These are phyloP conservation scores for Gasterosteus nipponicus DNA, from an alignment of 2,113 vertebrate genomes.

Conservation along the genomic window DNA sequence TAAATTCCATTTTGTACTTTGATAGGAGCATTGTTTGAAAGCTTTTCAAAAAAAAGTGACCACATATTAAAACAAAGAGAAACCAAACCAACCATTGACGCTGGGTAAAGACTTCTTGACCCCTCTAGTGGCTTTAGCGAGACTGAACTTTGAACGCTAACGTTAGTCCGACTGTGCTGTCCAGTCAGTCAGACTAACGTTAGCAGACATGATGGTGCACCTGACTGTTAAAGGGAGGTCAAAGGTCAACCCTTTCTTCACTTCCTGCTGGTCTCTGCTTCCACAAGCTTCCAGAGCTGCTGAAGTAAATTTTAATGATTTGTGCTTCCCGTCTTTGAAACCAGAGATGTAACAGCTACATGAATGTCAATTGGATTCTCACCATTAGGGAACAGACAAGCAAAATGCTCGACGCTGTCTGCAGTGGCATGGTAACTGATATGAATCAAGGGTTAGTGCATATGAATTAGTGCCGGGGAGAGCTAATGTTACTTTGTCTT, in stretches of 20 bases:
- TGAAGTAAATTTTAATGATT: not conserved
- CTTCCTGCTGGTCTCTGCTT: conserved; percentile 1
- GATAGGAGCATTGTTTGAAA: not conserved
- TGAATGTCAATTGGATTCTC: not conserved
- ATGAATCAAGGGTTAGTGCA: not conserved
- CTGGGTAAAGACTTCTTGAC: not conserved
- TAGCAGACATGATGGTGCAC: conserved; percentile 10
- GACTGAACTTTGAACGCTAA: not conserved
- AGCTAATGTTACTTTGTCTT: not conserved
- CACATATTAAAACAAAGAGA: not conserved
- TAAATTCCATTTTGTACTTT: not conserved
- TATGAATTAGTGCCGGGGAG: not conserved
- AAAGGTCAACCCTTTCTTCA: conserved; percentile 7
- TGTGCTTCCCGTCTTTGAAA: not conserved
- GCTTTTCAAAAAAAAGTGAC: not conserved
- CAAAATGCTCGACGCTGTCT: not conserved
- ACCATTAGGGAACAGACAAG: not conserved
- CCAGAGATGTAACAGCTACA: not conserved
- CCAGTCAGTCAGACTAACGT: conserved; percentile 18
- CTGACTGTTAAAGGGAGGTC: conserved; percentile 11
- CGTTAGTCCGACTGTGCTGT: not conserved
- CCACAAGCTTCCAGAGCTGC: not conserved
- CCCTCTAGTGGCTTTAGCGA: not conserved
- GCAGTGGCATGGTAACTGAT: not conserved
- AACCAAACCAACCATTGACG: not conserved